Conservation (phyloP, 1,140 invertebrate species). For the Trachelipus rathkii region DNA sequence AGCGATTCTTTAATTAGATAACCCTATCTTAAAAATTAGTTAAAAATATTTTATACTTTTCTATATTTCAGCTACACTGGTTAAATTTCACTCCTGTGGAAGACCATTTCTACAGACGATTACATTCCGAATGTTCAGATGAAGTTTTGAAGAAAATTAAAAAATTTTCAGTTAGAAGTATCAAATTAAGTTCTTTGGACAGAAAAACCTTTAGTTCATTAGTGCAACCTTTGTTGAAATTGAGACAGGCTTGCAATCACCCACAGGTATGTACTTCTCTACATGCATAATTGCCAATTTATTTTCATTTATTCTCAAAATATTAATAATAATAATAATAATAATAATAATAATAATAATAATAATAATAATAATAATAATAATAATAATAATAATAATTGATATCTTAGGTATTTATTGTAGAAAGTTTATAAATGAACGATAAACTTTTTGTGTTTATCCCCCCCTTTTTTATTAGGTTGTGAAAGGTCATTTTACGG, state of each 20-base stretch:
- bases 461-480: constrained; percentile 44
- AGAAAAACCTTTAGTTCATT: constrained; percentile 54
- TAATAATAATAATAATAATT: too few relatives aligned
- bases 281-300: background rate
- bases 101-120: constrained; percentile 58
- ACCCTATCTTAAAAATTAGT: constrained; percentile 27
- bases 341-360: too few relatives aligned
- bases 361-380: too few relatives aligned
- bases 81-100: constrained; percentile 60
- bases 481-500: constrained; percentile 58
- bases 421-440: too few relatives aligned
- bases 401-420: too few relatives aligned
- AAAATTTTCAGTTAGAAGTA: constrained; percentile 47
- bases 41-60: constrained; percentile 50
- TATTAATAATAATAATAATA: too few relatives aligned
- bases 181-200: constrained; percentile 52
- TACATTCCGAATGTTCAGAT: constrained; percentile 52
- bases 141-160: constrained; percentile 50
- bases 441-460: background rate
- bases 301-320: background rate
- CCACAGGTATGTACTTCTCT: constrained; percentile 54
- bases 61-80: constrained; percentile 52
- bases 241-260: constrained; percentile 69
- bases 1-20: constrained; percentile 28
- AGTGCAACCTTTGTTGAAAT: constrained; percentile 61